Percentiles rank a stretch among this genome's conserved stretches.
Conservation (phyloP, 2,888 invertebrate species). For the Amblyjoppa proteus region DNA sequence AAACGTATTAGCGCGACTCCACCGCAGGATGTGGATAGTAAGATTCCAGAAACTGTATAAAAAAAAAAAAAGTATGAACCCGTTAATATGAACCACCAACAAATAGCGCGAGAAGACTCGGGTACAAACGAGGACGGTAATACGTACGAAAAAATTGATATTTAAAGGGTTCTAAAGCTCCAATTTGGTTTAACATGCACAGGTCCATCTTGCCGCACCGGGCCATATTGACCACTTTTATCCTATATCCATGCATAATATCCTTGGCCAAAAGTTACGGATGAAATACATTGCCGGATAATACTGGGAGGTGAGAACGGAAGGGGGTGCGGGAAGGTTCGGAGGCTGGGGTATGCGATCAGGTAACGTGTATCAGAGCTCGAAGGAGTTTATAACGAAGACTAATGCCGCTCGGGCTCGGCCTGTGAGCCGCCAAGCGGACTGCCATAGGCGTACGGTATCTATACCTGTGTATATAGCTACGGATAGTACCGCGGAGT, state of each 20-base stretch:
- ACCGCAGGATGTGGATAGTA: background rate
- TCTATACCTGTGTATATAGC: conserved; percentile 20
- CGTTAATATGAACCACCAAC: background rate
- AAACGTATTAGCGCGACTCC: background rate
- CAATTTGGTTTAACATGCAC: background rate
- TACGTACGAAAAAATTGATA: background rate
- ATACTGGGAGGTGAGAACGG: conserved; percentile 9
- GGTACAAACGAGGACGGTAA: too few relatives aligned
- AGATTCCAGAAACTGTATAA: background rate
- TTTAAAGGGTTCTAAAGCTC: background rate
- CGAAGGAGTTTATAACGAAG: conserved; percentile 72
- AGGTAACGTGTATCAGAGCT: conserved; percentile 65
- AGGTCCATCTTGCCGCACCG: too few relatives aligned
- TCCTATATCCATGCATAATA: background rate
- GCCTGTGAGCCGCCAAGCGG: conserved; percentile 39
- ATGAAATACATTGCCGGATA: conserved; percentile 44
- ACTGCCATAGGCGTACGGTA: conserved; percentile 36
- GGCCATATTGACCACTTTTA: background rate
- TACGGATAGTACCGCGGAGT: conserved; percentile 23
- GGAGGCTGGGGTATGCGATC: conserved; percentile 56
- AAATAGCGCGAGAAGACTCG: too few relatives aligned
- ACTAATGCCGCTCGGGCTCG: conserved; percentile 66
- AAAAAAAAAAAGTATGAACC: too few relatives aligned
- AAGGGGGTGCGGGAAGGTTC: background rate
- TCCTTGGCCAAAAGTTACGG: conserved; percentile 47